phyloP scores from a whole-genome alignment of 2,888 invertebrate species.

The Camponotus fellah region DNA sequence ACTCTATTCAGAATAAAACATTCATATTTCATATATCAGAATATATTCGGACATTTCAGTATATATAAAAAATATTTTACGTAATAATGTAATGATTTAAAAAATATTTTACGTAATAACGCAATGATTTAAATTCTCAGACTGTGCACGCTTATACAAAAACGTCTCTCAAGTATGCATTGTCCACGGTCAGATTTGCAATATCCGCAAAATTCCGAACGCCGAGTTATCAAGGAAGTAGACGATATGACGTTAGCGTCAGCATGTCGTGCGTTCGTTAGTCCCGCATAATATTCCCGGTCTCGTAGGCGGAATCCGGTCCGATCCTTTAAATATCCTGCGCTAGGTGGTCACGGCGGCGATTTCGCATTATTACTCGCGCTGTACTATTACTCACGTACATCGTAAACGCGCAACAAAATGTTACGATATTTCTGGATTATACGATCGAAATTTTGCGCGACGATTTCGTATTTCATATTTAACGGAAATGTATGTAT shows the following conservation, averaged over 20 bases:
- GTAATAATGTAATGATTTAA: too few species aligned
- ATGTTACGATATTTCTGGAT: slow-evolving; percentile 48
- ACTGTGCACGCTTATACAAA: not conserved
- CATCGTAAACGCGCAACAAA: slow-evolving; percentile 19
- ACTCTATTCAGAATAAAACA: not conserved
- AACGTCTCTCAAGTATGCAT: not conserved
- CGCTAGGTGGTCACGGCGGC: slow-evolving; percentile 29
- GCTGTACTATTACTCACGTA: slow-evolving; percentile 19
- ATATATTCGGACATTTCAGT: not conserved
- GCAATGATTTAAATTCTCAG: slow-evolving; percentile 6
- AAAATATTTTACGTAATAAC: not conserved
- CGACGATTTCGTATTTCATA: slow-evolving; percentile 58
- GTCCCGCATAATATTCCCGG: slow-evolving; percentile 24
- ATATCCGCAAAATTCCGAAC: not conserved
- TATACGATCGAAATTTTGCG: slow-evolving; percentile 55
- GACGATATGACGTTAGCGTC: slow-evolving; percentile 7
- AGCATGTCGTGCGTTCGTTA: slow-evolving; percentile 20
- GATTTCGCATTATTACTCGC: slow-evolving; percentile 20
- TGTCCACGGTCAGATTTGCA: slow-evolving; percentile 1
- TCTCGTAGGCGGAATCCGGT: slow-evolving; percentile 31
- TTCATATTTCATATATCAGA: not conserved
- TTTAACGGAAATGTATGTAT: not conserved
- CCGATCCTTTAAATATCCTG: slow-evolving; percentile 47
- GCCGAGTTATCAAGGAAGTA: slow-evolving; percentile 1
- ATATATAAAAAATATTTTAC: not conserved